Evolutionary conservation across 2,113 vertebrate genomes (phyloP), one percentile per base, ranked within the genome.

Genomic region (Synchiropus splendidus): DNA sequence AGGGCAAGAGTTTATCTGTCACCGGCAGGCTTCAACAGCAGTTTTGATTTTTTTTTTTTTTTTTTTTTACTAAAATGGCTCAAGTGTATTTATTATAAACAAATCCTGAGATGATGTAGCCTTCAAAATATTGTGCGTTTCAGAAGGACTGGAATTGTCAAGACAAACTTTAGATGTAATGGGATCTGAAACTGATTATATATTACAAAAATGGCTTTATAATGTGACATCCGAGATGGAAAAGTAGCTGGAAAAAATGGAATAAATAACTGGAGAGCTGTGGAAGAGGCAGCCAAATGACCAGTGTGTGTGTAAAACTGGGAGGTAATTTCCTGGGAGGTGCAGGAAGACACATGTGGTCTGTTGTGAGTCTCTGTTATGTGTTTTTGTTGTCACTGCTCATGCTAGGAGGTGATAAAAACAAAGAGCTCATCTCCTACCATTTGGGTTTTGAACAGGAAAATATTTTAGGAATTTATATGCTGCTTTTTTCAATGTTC

Each of bases 281-380:
- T 58, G 47, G 49, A 58, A 42, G 48, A 64, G 18, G 6, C 27
- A 42, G 45, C 48, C 59, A 64, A 64, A 67, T 36, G 54, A 54
- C 35, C 21, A 42, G 13, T 57, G 10, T 53, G 44, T 14, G 51
- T 48, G 39, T 53, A 31, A 61, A 53, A 59, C 53, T 58, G 33
- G 55, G 50, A 64, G 57, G 55, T 43, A 39, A 36, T 72, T 61
- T 69, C 68, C 68, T 54, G 56, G 40, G 50, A 40, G 48, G 54
- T 44, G 58, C 21, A 39, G 18, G 47, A 33, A 44, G 32, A 44
- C 30, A 41, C 46, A 35, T 21, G 37, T 36, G 37, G n/a, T 46
- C 61, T 47, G 58, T 2, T 6, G 36, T 48, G 44, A 51, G 56
- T 58, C 36, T 49, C 16, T 33, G 34, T 27, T 37, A 36, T 15